Evolutionary conservation across 2,797 vertebrate species (phyloP), one percentile per base, ranked within the genome.

Genomic region (Enteromius argenteus): DNA sequence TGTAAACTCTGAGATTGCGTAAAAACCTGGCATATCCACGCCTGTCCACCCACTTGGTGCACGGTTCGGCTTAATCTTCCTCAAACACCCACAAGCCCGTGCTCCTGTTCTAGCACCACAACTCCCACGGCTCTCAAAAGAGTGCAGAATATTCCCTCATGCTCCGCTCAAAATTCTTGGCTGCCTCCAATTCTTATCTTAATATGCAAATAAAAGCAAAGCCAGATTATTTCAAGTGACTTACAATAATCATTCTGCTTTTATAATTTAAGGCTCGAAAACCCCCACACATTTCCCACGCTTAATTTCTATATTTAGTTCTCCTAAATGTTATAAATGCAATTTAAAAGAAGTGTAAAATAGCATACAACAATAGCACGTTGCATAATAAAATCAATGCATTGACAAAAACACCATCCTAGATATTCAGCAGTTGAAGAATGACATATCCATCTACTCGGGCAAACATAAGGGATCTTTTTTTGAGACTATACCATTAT

Each of bases 21-120:
- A 87, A 89, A 78, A 78, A 90, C 67, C 23, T n/a, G 79, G 64
- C 81, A 44, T 23, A 83, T 76, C 32, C 32, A 39, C 5, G 23
- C 72, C 44, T 83, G 72, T 83, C 81, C 60, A 44, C n/a, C 80
- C 88, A 83, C 84, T 79, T 46, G 86, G 86, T 88, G 90, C 74
- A 71, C 79, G 39, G 85, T 69, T 66, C 32, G 69, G 46, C 86
- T 56, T 23, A n/a, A 68, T 83, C 46, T 58, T 77, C 23, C 35
- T 21, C 13, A 68, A 58, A 77, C 73, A 83, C 73, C 81, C 81
- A 76, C 81, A 68, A 56, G 13, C 81, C 32, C 46, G 0, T 67
- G 81, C 62, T 66, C 46, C 19, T 32, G 62, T 83, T 68, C 72
- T 46, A 39, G 58, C 71, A 42, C 58, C 58, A 53, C 58, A 53